These are phyloP conservation scores for Harmothoe impar DNA, from an alignment of 2,888 invertebrate genomes.

Conservation along the genomic window DNA sequence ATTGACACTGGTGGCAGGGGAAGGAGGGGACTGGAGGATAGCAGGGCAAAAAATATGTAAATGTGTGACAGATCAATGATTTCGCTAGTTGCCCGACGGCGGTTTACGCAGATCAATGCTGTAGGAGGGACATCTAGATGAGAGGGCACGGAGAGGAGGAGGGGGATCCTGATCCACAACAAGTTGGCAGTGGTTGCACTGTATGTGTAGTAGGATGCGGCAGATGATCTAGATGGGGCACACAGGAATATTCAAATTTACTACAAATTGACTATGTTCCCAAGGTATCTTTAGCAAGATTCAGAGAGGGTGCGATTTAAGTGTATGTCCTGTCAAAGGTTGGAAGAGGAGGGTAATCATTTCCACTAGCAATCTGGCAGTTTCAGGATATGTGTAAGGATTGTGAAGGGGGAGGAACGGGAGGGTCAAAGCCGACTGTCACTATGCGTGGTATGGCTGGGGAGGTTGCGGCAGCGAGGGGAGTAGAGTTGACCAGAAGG, in stretches of 20 bases:
- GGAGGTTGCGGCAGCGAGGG: neutral
- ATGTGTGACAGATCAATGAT: constrained; percentile 28
- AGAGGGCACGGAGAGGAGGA: neutral
- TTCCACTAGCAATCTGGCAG: too few species aligned
- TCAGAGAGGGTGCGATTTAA: too few species aligned
- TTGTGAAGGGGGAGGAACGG: neutral
- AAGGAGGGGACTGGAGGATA: neutral
- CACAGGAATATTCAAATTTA: too few species aligned
- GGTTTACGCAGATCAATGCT: constrained; percentile 38
- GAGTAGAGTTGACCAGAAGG: neutral
- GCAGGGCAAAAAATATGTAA: constrained; percentile 18
- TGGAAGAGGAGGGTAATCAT: too few species aligned
- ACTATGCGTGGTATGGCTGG: neutral
- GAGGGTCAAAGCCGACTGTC: neutral
- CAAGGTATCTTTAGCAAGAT: too few species aligned
- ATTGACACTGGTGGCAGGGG: too few species aligned
- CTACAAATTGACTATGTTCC: too few species aligned
- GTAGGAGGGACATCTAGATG: neutral
- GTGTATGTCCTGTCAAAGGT: too few species aligned
- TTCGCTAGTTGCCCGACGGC: constrained; percentile 45
- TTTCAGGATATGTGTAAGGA: neutral
- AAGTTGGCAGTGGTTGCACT: too few species aligned
- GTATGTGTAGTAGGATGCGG: too few species aligned
- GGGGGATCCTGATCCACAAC: neutral
- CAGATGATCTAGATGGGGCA: too few species aligned